These are phyloP conservation scores for Syndactyla subalaris DNA, from an alignment of 2,797 vertebrate species.

Conservation along the genomic window DNA sequence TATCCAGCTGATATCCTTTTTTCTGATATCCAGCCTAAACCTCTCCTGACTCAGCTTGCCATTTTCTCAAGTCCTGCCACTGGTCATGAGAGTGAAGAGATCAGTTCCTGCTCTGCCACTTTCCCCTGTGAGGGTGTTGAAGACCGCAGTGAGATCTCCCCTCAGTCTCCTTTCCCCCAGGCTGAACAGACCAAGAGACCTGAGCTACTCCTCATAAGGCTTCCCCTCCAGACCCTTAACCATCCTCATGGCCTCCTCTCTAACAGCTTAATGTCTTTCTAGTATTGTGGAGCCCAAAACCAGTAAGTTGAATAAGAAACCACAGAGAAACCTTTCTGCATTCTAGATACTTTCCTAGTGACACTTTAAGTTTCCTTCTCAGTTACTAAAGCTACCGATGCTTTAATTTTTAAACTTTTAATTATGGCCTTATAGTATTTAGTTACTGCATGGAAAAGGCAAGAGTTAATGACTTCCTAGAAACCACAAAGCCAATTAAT, in stretches of 20 bases:
- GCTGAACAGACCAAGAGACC: not conserved
- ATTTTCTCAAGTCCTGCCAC: fast-evolving
- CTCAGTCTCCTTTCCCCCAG: not conserved
- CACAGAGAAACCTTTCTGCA: not conserved
- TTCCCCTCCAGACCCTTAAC: not conserved
- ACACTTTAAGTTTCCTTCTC: not conserved
- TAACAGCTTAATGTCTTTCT: not conserved
- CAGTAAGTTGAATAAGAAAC: not conserved
- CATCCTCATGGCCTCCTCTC: not conserved
- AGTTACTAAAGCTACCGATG: not conserved
- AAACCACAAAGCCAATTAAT: not conserved
- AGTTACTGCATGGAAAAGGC: not conserved
- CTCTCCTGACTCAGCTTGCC: too few species aligned
- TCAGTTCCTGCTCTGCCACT: not conserved
- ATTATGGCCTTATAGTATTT: not conserved
- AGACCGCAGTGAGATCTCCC: not conserved
- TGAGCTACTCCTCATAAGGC: not conserved
- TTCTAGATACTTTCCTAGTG: not conserved
- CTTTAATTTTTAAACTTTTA: not conserved
- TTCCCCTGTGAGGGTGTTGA: fast-evolving
- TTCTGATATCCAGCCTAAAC: not conserved
- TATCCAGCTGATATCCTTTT: not conserved
- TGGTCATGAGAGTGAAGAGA: not conserved
- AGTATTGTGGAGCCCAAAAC: not conserved
- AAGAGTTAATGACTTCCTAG: not conserved